Conservation (phyloP, 2,888 invertebrate genomes). For the Drosophila neotestacea region DNA sequence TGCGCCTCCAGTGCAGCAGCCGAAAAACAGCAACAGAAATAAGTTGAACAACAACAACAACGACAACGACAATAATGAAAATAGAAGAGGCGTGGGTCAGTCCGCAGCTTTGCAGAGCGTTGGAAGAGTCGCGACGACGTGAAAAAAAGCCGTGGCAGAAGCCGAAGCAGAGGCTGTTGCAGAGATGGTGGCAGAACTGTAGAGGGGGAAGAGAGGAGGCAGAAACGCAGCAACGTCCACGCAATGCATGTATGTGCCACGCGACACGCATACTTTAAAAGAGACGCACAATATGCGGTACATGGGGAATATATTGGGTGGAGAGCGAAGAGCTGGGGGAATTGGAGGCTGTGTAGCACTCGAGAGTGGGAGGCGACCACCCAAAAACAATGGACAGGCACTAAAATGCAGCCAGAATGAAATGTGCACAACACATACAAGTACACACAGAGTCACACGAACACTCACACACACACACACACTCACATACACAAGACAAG, state of each 20-base stretch:
- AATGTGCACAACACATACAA: constrained; percentile 49
- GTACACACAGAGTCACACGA: constrained; percentile 7
- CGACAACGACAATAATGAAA: constrained; percentile 31
- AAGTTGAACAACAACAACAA: constrained; percentile 38
- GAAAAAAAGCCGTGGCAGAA: constrained; percentile 57
- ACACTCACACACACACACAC: neutral
- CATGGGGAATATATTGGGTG: constrained; percentile 21
- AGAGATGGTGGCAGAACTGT: neutral
- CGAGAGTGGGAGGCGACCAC: constrained; percentile 26
- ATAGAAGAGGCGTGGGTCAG: constrained; percentile 31
- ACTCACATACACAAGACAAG: constrained; percentile 19
- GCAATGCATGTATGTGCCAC: constrained; percentile 43
- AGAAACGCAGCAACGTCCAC: constrained; percentile 40
- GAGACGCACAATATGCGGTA: constrained; percentile 65
- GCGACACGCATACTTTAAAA: constrained; percentile 31
- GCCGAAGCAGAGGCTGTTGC: constrained; percentile 11
- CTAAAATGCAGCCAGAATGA: constrained; percentile 65
- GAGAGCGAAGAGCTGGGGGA: constrained; percentile 13
- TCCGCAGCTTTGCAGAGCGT: constrained; percentile 30
- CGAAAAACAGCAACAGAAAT: constrained; percentile 46
- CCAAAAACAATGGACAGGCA: constrained; percentile 67
- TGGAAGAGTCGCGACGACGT: constrained; percentile 55
- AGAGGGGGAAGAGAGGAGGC: neutral
- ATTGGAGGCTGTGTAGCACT: constrained; percentile 21
- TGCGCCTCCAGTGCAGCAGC: constrained; percentile 64